phyloP scores from a whole-genome alignment of 2,888 invertebrate genomes.

The Melanotus villosus region DNA sequence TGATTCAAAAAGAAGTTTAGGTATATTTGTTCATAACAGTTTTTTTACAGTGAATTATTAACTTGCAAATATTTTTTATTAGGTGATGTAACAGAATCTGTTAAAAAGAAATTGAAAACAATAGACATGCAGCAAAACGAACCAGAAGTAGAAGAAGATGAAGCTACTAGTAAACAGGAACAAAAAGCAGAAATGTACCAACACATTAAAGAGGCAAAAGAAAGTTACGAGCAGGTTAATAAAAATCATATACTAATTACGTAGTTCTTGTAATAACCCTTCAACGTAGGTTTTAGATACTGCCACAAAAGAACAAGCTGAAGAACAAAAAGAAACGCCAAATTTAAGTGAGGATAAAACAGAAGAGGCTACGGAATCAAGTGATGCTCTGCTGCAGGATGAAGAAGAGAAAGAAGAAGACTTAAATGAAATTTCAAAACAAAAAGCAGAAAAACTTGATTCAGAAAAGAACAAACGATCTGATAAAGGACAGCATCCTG shows the following conservation, averaged over 20 bases:
- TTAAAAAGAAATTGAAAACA: constrained; percentile 75
- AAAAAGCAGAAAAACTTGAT: constrained; percentile 70
- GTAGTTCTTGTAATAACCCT: no score
- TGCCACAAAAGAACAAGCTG: constrained; percentile 88
- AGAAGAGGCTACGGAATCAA: constrained; percentile 72
- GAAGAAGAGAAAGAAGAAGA: constrained; percentile 62
- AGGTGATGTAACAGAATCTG: constrained; percentile 76
- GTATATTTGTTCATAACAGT: constrained; percentile 64
- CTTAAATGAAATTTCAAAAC: constrained; percentile 59
- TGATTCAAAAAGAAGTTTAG: constrained; percentile 80
- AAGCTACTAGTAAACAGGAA: constrained; percentile 66
- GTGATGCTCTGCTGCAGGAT: constrained; percentile 67
- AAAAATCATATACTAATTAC: no score
- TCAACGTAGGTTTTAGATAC: constrained; percentile 80
- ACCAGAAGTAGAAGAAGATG: constrained; percentile 68
- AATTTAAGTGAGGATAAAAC: constrained; percentile 75
- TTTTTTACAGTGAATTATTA: background rate
- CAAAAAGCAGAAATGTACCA: constrained; percentile 76
- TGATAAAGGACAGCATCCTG: constrained; percentile 67
- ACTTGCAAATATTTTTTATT: constrained; percentile 50
- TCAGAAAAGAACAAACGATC: constrained; percentile 69
- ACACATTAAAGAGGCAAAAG: constrained; percentile 86
- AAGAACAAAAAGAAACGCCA: constrained; percentile 69
- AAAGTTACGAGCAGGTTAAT: constrained; percentile 82
- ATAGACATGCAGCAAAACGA: constrained; percentile 67